Percentiles rank a stretch among this genome's conserved stretches.
phyloP scores from a whole-genome alignment of 2,113 vertebrate species.

The Daphoenositta chrysoptera region DNA sequence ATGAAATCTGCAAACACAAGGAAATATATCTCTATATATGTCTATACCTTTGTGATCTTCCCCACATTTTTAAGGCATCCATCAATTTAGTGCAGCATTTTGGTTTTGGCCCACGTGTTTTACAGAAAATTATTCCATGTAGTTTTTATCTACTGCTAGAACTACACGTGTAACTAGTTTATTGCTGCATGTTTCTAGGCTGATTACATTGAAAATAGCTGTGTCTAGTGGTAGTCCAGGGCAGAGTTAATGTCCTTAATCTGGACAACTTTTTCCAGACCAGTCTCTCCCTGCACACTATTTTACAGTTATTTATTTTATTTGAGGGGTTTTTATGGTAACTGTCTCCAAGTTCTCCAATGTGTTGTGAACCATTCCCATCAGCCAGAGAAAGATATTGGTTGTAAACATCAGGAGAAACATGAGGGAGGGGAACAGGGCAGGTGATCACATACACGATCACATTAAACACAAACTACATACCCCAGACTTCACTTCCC shows the following conservation, averaged over 20 bases:
- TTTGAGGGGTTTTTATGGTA: background rate
- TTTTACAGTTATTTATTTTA: background rate
- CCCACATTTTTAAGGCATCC: background rate
- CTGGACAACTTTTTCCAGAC: background rate
- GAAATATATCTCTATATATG: background rate
- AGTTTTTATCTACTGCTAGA: background rate
- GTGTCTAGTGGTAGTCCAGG: background rate
- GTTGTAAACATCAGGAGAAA: background rate
- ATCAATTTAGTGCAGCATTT: background rate
- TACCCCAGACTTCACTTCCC: background rate
- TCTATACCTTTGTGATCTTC: background rate
- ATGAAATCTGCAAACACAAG: background rate
- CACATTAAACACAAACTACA: background rate
- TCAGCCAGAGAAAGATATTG: background rate
- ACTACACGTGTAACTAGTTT: background rate
- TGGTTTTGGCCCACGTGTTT: background rate
- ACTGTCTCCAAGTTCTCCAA: background rate
- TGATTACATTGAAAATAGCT: background rate
- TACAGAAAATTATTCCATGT: background rate
- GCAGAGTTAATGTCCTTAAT: background rate
- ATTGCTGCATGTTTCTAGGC: background rate
- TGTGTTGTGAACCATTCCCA: background rate
- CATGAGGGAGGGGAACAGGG: background rate
- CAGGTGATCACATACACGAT: background rate
- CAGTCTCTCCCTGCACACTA: background rate